A percentile compares a stretch with the other conserved stretches of the same genome.
phyloP scores from a whole-genome alignment of 2,888 invertebrate species.

The Amphipoea lucens region DNA sequence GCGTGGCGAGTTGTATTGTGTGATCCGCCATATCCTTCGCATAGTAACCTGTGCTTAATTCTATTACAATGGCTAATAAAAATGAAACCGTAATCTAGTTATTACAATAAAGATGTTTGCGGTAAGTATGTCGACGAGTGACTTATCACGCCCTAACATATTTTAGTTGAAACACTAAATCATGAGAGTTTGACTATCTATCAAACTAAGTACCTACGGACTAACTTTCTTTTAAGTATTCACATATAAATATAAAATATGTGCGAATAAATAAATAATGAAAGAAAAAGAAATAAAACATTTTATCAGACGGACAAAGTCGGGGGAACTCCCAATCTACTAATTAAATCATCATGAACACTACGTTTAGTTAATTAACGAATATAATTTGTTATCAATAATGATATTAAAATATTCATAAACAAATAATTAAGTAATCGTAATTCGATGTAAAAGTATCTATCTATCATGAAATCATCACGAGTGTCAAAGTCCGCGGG shows the following conservation, averaged over 20 bases:
- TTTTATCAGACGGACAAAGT: neutral
- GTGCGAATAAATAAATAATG: no score
- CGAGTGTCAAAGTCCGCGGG: constrained; percentile 58
- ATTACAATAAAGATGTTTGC: constrained; percentile 22
- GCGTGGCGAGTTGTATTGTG: neutral
- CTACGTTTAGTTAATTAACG: constrained; percentile 23
- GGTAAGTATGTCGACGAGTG: neutral
- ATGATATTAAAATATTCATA: constrained; percentile 27
- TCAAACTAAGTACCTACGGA: neutral
- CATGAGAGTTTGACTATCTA: neutral
- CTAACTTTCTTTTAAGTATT: neutral
- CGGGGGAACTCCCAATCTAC: neutral
- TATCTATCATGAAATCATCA: constrained; percentile 63
- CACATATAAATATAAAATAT: neutral
- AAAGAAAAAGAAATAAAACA: neutral
- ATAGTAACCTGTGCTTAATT: constrained; percentile 25
- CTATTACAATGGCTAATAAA: constrained; percentile 36
- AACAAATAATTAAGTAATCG: constrained; percentile 45
- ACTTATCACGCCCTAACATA: neutral
- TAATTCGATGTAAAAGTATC: constrained; percentile 32
- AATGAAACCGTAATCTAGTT: constrained; percentile 25
- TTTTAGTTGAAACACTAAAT: neutral
- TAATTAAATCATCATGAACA: neutral
- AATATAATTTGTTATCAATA: constrained; percentile 36
- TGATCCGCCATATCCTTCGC: constrained; percentile 14